Base-by-base conservation (phyloP, 2,113 vertebrate genomes). In the Plotosus lineatus region DNA sequence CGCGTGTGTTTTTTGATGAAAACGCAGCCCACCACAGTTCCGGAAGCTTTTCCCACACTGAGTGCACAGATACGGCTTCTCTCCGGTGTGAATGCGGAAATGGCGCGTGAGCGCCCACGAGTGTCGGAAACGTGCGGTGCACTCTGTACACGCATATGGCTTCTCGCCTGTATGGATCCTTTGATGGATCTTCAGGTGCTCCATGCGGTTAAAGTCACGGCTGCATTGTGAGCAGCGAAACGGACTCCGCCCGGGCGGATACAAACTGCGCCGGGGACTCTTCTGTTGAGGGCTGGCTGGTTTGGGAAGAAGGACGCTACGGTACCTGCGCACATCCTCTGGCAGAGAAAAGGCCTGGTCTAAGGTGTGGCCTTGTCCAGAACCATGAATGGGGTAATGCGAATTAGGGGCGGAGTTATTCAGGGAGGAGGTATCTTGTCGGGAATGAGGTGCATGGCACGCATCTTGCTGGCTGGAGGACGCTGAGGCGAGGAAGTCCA, bases 141-240 rank as follows among this genome's bases (percentile, higher is more conserved):
- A 89, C 9, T 86, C 86, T 2, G 80, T 82, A 75, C 88, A 89
- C 11, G 78, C 83, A 11, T 89, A 89, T 0, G 88, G 88, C 50
- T 86, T 83, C 80, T 89, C 88, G 19, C 88, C 88, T 1, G 88
- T 89, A 83, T 89, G 88, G 48, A 89, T 89, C 78, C 88, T 85
- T 76, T 89, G 88, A 56, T 89, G 88, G 60, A 88, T 89, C 83
- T 89, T 89, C 21, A 89, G 83, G 82, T 89, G 87, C 60, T 89
- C 87, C 80, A 86, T 85, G 50, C 88, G 88, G 84, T 88, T 88
- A 81, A 89, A 89, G 81, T 86, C 87, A 36, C 87, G 82, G 38
- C 85, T 85, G 3, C 88, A 89, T 53, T 84, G 75, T 38, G 81
- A 69, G 44, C 88, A 89, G 72, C 83, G 86, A 78, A 88, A 87